phyloP scores from a whole-genome alignment of 2,113 vertebrate genomes.

The Neomonachus schauinslandi region DNA sequence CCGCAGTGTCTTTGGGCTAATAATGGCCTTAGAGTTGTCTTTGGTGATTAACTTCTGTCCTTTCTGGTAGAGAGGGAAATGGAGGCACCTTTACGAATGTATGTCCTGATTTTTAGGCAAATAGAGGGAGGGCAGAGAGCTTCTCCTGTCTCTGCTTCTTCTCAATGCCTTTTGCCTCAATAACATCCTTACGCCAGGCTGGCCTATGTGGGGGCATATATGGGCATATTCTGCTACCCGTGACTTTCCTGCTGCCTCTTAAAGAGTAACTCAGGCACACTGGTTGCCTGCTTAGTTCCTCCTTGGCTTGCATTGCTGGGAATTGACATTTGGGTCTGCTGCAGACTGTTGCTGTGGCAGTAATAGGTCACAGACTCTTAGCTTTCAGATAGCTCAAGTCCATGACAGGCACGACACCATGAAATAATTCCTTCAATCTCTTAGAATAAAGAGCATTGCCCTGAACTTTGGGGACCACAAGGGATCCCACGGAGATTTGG shows the following conservation, averaged over 20 bases:
- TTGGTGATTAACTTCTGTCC: not conserved
- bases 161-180: not conserved
- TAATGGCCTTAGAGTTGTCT: not conserved
- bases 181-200: not conserved
- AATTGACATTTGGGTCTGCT: not conserved
- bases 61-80: not conserved
- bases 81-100: not conserved
- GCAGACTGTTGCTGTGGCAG: not conserved
- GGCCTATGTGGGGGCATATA: not conserved
- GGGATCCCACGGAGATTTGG: not conserved
- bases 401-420: not conserved
- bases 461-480: not conserved
- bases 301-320: not conserved
- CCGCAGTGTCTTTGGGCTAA: not conserved
- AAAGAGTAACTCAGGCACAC: not conserved
- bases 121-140: not conserved
- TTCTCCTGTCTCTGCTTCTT: not conserved
- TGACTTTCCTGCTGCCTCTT: not conserved
- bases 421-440: not conserved
- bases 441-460: not conserved
- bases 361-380: not conserved
- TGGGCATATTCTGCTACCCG: not conserved
- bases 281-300: not conserved
- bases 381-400: not conserved
- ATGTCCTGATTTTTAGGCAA: not conserved